These are phyloP conservation scores for Corythoichthys intestinalis DNA, from an alignment of 2,113 vertebrate genomes.

Conservation along the genomic window DNA sequence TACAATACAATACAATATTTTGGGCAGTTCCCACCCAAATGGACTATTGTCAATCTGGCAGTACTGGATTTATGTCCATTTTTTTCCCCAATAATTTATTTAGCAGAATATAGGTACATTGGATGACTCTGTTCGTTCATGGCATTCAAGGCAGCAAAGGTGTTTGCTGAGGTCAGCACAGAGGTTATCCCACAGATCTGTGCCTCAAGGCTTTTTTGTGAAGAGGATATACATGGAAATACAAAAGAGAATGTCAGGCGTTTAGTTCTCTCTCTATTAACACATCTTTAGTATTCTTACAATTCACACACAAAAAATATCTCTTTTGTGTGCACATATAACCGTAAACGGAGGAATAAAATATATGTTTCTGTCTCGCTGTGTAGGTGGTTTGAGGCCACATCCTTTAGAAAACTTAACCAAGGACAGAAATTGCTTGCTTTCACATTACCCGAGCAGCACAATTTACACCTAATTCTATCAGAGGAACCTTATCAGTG, in stretches of 20 bases:
- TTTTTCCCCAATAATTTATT: neutral
- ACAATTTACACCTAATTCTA: conserved; percentile 27
- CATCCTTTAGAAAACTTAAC: conserved; percentile 60
- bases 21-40: neutral
- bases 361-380: conserved; percentile 9
- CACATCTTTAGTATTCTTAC: conserved; percentile 11
- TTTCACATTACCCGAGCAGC: conserved; percentile 54
- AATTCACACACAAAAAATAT: neutral
- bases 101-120: neutral
- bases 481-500: conserved; percentile 7
- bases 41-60: neutral
- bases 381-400: conserved; percentile 54
- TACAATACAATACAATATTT: no score
- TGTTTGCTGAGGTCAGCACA: neutral
- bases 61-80: neutral
- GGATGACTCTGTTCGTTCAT: neutral
- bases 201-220: neutral
- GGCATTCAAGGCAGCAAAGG: neutral
- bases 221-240: neutral
- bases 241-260: neutral
- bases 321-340: conserved; percentile 15
- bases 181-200: neutral
- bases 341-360: conserved; percentile 23
- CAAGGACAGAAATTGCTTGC: conserved; percentile 68
- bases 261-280: conserved; percentile 22